Base-by-base conservation (phyloP, 2,797 vertebrate genomes). In the Eospalax fontanierii region DNA sequence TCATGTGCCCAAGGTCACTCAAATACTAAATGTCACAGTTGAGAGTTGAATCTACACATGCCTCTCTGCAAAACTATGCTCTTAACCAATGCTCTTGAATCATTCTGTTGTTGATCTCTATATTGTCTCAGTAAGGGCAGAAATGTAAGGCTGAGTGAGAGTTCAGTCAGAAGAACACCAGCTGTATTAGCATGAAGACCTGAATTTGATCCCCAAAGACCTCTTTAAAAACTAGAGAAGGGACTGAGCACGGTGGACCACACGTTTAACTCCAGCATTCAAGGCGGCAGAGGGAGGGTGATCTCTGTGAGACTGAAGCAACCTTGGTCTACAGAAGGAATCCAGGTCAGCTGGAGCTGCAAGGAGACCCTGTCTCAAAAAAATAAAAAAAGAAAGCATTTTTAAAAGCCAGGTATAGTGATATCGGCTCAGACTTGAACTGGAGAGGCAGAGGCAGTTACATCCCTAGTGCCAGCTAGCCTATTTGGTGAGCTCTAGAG, bases 1-100 rank as follows among this genome's bases (percentile, higher is more conserved):
- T 40, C 70, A 91, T 43, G 92, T 87, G 78, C 61, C 30, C 57
- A 87, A 68, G 10, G 57, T 89, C 38, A 80, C 30, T 50, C 46
- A 70, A 83, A 91, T 61, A 43, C 73, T 50, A 70, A 89, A 59
- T 9, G 7, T 66, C 43, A 94, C 30, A 83, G 74, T 21, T 79
- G 30, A 89, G 19, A 83, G 30, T 12, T 85, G n/a, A 78, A 78
- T 24, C n/a, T 73, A 24, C 4, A 4, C 33, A 33, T 43, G 2
- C 3, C 15, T 91, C 26, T 30, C 54, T 59, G 28, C 40, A 65
- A 71, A 84, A 61, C 38, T 38, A 38, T 88, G 26, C 73, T 71
- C 21, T 90, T 73, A 50, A 22, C 16, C 57, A 54, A 21, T 71
- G 43, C 61, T 83, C 4, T 83, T 54, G 43, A 83, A 24, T 8